Base-by-base conservation (phyloP, 30 jellyfish, hydroid and myxozoan genomes). In the Catostylus mosaicus region DNA sequence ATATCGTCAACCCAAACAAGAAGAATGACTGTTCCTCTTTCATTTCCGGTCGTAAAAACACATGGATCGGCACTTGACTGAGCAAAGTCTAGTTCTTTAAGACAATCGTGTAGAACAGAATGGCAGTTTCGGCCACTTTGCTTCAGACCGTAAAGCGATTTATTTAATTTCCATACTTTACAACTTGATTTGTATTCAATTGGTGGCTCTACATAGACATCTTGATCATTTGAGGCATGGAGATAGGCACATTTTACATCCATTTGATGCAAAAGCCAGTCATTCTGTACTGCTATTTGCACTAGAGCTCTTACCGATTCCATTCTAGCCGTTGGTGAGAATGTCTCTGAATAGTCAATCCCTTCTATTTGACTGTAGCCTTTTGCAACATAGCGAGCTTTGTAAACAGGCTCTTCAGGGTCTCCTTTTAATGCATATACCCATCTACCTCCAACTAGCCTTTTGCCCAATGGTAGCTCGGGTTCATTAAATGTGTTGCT, bases 41-140 rank as follows among this genome's bases (percentile, higher is more conserved):
- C 88, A 14, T 0, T 22, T 10, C 10, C 14, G 43, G 57, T 30
- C 3, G 29, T 4, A 82, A 61, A 86, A 1, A 86, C 36, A 34
- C 96, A 78, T 26, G 94, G 89, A 83, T 86, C 96, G 32, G 94
- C 69, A 26, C 3, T 54, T 20, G 89, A 77, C 52, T 86, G 89
- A 20, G 0, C n/a, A 62, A 80, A 88, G 8, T 73, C 60, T 6
- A 47, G 16, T 33, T 79, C 63, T 24, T 3, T 38, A 0, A 88
- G 78, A 57, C 37, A 46, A 3, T 88, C 22, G n/a, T 65, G 67
- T 16, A 81, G 74, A 20, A 46, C 1, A 0, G 37, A 1, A 7
- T 88, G 75, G 90, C 95, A 88, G 64, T 88, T 88, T 6, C 95
- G 40, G 7, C 97, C 97, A 62, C 96, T 79, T 37, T 88, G 97